Base-by-base conservation (phyloP, 2,888 invertebrate genomes). In the Serrognathus titanus region DNA sequence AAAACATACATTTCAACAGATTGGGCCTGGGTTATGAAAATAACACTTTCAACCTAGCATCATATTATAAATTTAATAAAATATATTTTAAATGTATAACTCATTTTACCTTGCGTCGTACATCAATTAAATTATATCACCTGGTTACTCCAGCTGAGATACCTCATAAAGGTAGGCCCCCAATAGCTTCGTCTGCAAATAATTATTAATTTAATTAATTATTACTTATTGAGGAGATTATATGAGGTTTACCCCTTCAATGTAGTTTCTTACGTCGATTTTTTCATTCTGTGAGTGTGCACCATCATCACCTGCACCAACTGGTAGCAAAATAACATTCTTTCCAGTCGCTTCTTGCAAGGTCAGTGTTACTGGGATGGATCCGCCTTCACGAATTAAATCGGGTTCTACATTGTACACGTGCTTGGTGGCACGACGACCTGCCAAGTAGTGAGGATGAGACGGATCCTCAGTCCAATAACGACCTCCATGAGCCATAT, bases 241-340 rank as follows among this genome's bases (percentile, higher is more conserved):
- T 38, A 8, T 41, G 38, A 35, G 48, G 80, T 87, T 84, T 78
- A 94, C 96, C 69, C 97, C 97, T 78, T 94, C 88, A 65, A 97
- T 91, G 71, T 97, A 97, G 80, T 97, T 97, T 63, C 86, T 83
- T 58, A 91, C 81, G 80, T 97, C 89, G 67, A 99, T 83, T 78
- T 99, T 99, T 80, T 99, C 98, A 80, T 99, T 98, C 80, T 98
- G 95, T 10, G 97, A 97, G 81, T 99, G 99, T 58, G 98, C 97
- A 68, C 97, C 97, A 79, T 99, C 99, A 78, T 98, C 97, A 56
- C 90, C 89, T 47, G 92, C 88, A 48, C 98, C 98, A 75, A 99
- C 90, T 1, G 98, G 98, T 65, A 99, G 82, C 61, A 99, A 82
- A 72, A 99, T 83, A 49, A 97, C 96, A 80, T 94, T 97, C 75